Evolutionary conservation across 2,113 vertebrate species (phyloP).

Genomic region (Pyxicephalus adspersus): DNA sequence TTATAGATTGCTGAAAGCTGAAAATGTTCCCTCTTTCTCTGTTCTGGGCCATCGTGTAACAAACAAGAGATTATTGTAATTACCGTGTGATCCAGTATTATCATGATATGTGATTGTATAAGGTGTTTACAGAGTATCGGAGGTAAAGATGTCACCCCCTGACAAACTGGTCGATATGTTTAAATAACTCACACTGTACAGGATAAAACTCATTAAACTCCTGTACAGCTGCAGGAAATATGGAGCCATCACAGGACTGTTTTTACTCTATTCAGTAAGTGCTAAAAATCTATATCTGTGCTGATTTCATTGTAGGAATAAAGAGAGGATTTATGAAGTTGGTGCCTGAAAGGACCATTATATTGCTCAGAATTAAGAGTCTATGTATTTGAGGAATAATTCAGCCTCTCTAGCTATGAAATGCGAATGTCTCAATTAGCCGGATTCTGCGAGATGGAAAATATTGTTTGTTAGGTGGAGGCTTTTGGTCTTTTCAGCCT

Average conservation of each 20-base stretch:
- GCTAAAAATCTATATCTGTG: constrained; percentile 41
- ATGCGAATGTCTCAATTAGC: constrained; percentile 34
- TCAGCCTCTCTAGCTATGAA: constrained; percentile 13
- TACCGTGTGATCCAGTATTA: neutral
- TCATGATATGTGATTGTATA: neutral
- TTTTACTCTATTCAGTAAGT: constrained; percentile 31
- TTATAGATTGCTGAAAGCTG: too few species aligned
- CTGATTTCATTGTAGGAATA: constrained; percentile 25
- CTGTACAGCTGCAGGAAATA: constrained; percentile 14
- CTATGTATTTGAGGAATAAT: constrained; percentile 42
- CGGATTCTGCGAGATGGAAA: constrained; percentile 35
- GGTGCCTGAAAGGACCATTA: constrained; percentile 45
- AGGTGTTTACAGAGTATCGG: constrained; percentile 4
- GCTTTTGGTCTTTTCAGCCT: constrained; percentile 15
- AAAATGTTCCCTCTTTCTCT: too few species aligned
- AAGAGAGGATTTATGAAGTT: constrained; percentile 42
- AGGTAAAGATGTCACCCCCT: neutral
- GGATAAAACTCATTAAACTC: constrained; percentile 13
- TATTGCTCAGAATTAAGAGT: constrained; percentile 44
- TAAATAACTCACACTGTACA: constrained; percentile 11
- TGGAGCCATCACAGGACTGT: constrained; percentile 21
- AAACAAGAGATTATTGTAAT: constrained; percentile 6
- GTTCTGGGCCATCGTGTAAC: neutral
- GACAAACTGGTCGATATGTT: neutral
- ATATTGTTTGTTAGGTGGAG: neutral